Percentiles rank a stretch among this genome's conserved stretches.
phyloP scores from a whole-genome alignment of 2,113 vertebrate genomes.

The Mustela lutreola region DNA sequence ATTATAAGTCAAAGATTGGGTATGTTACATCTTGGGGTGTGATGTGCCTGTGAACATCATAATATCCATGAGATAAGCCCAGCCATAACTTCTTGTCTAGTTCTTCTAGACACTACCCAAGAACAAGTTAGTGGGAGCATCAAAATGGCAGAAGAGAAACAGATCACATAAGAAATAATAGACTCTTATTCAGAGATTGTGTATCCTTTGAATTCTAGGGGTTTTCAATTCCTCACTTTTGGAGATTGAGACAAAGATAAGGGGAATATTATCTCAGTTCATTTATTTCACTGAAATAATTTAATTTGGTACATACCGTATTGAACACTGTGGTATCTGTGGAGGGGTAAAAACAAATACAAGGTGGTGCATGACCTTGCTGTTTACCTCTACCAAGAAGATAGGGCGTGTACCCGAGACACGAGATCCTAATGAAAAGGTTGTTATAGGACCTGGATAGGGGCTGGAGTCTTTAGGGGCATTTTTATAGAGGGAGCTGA shows the following conservation, averaged over 20 bases:
- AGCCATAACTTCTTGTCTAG: not conserved
- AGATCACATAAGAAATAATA: not conserved
- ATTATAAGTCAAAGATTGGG: not conserved
- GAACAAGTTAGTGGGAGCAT: not conserved
- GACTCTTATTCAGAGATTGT: not conserved
- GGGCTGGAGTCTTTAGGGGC: not conserved
- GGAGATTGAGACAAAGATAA: not conserved
- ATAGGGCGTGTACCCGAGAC: not conserved
- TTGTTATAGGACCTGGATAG: not conserved
- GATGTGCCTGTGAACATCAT: not conserved
- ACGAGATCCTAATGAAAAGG: not conserved
- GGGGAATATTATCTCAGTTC: not conserved
- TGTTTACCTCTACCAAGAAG: not conserved
- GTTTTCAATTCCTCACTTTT: not conserved
- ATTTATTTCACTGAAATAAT: constrained; percentile 21
- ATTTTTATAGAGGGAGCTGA: not conserved
- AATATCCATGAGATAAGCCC: not conserved
- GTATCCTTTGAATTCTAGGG: not conserved
- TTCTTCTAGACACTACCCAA: not conserved
- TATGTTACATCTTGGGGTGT: not conserved
- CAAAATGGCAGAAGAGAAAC: not conserved
- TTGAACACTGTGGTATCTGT: not conserved
- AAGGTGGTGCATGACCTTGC: not conserved
- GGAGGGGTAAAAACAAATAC: not conserved
- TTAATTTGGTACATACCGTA: not conserved